These are phyloP conservation scores for Drosophila navojoa DNA, from an alignment of 1,140 invertebrate genomes.

Conservation along the genomic window DNA sequence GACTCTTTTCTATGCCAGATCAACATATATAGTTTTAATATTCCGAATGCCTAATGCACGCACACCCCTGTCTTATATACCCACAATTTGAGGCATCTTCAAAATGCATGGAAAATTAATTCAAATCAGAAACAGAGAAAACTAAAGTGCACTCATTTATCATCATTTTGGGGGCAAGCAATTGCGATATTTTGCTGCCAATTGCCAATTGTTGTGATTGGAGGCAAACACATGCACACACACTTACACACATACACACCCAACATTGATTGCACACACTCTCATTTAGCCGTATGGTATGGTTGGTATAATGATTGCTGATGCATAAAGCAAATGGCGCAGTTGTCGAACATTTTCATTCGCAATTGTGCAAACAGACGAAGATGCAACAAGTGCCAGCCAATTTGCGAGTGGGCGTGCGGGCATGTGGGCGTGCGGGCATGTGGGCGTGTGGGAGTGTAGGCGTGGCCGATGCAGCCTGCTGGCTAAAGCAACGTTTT, in stretches of 20 bases:
- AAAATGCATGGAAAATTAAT: constrained; percentile 33
- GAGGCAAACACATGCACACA: constrained; percentile 40
- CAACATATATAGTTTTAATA: not conserved
- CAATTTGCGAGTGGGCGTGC: constrained; percentile 41
- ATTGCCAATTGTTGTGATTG: constrained; percentile 63
- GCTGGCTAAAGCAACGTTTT: constrained; percentile 33
- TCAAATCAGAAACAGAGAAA: constrained; percentile 17
- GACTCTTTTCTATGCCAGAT: too few species aligned
- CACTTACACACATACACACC: constrained; percentile 14
- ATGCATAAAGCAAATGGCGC: constrained; percentile 62
- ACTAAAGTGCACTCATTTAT: constrained; percentile 58
- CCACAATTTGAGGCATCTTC: not conserved
- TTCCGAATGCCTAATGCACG: not conserved
- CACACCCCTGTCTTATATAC: not conserved
- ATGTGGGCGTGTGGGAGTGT: not conserved
- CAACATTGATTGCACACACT: constrained; percentile 33
- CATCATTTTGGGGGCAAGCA: constrained; percentile 54
- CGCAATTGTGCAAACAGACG: constrained; percentile 52
- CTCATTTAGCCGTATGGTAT: constrained; percentile 12
- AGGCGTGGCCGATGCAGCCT: constrained; percentile 13
- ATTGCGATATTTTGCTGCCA: constrained; percentile 59
- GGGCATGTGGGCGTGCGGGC: not conserved
- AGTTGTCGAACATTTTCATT: constrained; percentile 55
- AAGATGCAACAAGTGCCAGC: constrained; percentile 48
- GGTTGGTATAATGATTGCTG: constrained; percentile 47